Evolutionary conservation across 2,888 invertebrate genomes (phyloP), one percentile per base, ranked within the genome.

Genomic region (Scaptomyza tumidula): DNA sequence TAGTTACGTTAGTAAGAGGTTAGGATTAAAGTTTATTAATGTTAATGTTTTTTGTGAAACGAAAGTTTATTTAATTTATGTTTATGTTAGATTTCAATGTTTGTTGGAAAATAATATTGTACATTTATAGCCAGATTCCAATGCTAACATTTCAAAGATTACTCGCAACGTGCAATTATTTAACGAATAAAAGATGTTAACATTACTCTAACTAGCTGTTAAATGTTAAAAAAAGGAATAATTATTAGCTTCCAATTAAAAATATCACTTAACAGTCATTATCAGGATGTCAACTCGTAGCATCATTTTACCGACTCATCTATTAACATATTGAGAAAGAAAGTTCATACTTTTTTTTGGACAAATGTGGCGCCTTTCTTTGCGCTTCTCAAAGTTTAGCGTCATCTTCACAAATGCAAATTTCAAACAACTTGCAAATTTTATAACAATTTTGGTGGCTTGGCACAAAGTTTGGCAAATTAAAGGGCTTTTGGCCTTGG

Each of bases 401-500:
- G 13, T 29, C 27, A 45, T 44, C 39, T 33, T 49, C 16, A 24
- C 33, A 31, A 43, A 50, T 50, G 44, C 19, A 24, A 46, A n/a
- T 1, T 27, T 6, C 27, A 45, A 69, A 39, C 46, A 44, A 39
- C 35, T 56, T 70, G 56, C 37, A 44, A 53, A 46, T 55, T 50
- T 54, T 41, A 35, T 13, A 45, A 7, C 16, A 58, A 41, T 45
- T 71, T 58, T 29, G 37, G 33, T 24, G 50, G 19, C 5, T 37
- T 41, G 16, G 13, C 2, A 10, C 9, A 13, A 33, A 35, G 2
- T 29, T 37, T 48, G 13, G 19, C 46, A 62, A 58, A 58, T 67
- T 37, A 57, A 67, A 53, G 43, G 50, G n/a, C 24, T 50, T 50
- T 50, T 50, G 50, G 35, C 50, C 3, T 52, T 66, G 54, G 33